phyloP scores from a whole-genome alignment of 2,797 vertebrate genomes.

The Spinus pinus region DNA sequence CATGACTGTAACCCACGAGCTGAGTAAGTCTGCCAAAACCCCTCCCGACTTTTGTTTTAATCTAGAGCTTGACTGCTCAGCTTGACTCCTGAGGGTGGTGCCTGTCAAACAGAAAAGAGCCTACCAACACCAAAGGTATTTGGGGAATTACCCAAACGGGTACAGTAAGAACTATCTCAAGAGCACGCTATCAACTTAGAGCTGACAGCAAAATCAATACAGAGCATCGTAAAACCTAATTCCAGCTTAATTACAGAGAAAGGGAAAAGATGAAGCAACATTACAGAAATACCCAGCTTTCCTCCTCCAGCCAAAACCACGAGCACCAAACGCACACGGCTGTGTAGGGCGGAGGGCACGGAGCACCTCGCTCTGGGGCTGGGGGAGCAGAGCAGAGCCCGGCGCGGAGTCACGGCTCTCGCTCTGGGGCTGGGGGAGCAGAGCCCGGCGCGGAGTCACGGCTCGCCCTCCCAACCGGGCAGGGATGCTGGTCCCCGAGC shows the following conservation, averaged over 20 bases:
- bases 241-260: background rate
- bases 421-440: no score
- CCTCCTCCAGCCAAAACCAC: background rate
- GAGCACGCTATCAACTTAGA: fast-evolving
- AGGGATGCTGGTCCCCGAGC: background rate
- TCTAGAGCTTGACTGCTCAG: background rate
- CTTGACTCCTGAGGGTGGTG: background rate
- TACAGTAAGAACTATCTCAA: background rate
- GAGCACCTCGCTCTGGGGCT: no score
- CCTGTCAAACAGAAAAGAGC: background rate
- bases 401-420: no score
- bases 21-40: background rate
- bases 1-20: fast-evolving
- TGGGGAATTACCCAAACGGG: background rate
- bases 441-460: background rate
- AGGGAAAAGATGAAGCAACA: background rate
- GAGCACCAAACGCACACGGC: fast-evolving
- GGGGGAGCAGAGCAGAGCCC: background rate
- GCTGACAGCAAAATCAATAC: background rate
- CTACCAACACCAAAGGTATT: background rate
- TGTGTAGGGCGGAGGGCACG: fast-evolving
- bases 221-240: background rate
- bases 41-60: background rate
- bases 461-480: background rate
- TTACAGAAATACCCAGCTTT: background rate